Evolutionary conservation across 2,797 vertebrate genomes (phyloP), one percentile per base, ranked within the genome.

Genomic region (Spinus olivaceus): DNA sequence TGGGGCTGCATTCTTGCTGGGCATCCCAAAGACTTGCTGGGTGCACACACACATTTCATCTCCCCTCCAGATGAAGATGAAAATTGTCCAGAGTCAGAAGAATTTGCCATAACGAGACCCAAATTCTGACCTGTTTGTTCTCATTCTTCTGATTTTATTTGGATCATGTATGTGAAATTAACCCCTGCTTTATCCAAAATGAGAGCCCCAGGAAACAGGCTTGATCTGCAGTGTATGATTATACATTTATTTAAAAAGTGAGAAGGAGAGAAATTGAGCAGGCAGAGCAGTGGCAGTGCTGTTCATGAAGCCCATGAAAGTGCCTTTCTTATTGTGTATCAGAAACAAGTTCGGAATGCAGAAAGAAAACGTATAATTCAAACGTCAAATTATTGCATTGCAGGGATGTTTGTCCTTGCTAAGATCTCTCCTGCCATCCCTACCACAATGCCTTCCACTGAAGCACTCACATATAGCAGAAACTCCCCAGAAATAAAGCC

Each of bases 241-340:
- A 46, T 8, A 2, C 7, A 64, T 64, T 59, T 51, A 39, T 66
- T 91, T 76, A 0, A 42, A n/a, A 86, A 51, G 17, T 39, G 44
- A 81, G 33, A 4, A 61, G n/a, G 54, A 65, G 13, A 47, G 41
- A 59, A 86, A 41, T 0, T 39, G 39, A 25, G 27, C 59, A 69
- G 63, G 25, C 32, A 69, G 56, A 79, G 51, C 42, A n/a, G 42
- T 44, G 39, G 24, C 61, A 33, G 6, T 3, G 7, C 53, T 44
- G 13, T 4, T 59, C 35, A 33, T n/a, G 82, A 59, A 87, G 30
- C 32, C 24, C 35, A 12, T 4, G 9, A 47, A 17, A n/a, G 16
- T 1, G 5, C 56, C 42, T 67, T 71, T 37, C 32, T 72, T 23
- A 0, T 1, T 33, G n/a, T 3, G 0, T 3, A 10, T 14, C 47